Conservation (phyloP, 1,140 invertebrate genomes). For the Diorhabda elongata region DNA sequence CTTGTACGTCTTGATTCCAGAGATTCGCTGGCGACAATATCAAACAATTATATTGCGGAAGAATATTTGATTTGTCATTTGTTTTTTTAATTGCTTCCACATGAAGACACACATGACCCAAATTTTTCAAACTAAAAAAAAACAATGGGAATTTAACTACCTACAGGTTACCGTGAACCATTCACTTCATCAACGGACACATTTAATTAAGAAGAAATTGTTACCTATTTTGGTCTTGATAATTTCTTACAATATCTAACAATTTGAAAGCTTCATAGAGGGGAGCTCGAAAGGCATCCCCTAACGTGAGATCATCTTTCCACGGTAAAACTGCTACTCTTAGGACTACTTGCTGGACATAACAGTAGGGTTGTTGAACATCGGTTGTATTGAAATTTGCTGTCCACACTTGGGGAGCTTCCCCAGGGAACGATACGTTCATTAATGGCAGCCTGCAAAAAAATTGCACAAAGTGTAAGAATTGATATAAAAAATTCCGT, state of each 20-base stretch:
- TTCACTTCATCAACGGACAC: not conserved
- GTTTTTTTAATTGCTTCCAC: slow-evolving; percentile 72
- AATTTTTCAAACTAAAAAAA: slow-evolving; percentile 49
- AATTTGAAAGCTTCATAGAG: slow-evolving; percentile 83
- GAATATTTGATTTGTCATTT: slow-evolving; percentile 54
- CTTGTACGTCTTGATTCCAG: slow-evolving; percentile 79
- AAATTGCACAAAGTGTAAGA: too few species aligned
- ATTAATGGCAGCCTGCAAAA: slow-evolving; percentile 67
- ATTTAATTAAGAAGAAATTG: slow-evolving; percentile 15
- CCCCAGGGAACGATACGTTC: slow-evolving; percentile 78
- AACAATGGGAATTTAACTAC: not conserved
- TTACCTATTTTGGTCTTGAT: slow-evolving; percentile 73
- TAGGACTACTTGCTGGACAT: slow-evolving; percentile 77
- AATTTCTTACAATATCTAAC: slow-evolving; percentile 78
- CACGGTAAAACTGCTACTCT: slow-evolving; percentile 75
- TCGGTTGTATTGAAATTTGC: slow-evolving; percentile 49
- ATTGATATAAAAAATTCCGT: too few species aligned
- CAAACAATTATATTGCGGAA: slow-evolving; percentile 89
- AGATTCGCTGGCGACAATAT: slow-evolving; percentile 91
- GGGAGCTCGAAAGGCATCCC: slow-evolving; percentile 85
- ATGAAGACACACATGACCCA: slow-evolving; percentile 81
- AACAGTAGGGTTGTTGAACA: slow-evolving; percentile 62
- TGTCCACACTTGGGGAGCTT: slow-evolving; percentile 61
- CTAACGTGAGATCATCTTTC: slow-evolving; percentile 71
- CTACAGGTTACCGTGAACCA: slow-evolving; percentile 1